Evolutionary conservation across 2,113 vertebrate species (phyloP).

Genomic region (Equus przewalskii): DNA sequence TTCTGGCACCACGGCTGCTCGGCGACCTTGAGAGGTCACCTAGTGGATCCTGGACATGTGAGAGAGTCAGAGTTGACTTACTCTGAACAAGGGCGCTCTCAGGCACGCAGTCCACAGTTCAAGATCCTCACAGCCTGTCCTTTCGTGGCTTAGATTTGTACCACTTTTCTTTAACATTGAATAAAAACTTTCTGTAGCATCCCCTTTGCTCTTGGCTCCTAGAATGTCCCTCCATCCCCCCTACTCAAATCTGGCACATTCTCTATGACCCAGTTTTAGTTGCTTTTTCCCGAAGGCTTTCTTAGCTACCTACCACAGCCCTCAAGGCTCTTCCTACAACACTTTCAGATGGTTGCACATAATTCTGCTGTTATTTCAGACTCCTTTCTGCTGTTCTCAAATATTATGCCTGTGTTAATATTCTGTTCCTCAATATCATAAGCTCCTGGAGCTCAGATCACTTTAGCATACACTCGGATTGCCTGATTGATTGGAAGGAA

Average conservation of each 20-base stretch:
- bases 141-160: neutral
- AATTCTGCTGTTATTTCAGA: neutral
- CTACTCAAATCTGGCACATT: neutral
- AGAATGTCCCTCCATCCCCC: neutral
- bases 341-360: neutral
- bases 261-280: neutral
- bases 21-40: conserved; percentile 22
- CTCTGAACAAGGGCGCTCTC: neutral
- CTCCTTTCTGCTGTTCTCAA: neutral
- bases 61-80: neutral
- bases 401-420: neutral
- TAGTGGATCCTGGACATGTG: too few species aligned
- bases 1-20: neutral
- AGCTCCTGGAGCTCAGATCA: neutral
- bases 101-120: neutral
- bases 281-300: neutral
- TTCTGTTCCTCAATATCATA: neutral
- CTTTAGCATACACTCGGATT: neutral
- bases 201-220: neutral
- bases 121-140: neutral
- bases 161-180: neutral
- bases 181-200: neutral
- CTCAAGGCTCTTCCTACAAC: neutral
- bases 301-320: neutral
- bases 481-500: neutral